Evolutionary conservation across 2,888 invertebrate species (phyloP), one percentile per base, ranked within the genome.

Genomic region (Chymomyza caudatula): DNA sequence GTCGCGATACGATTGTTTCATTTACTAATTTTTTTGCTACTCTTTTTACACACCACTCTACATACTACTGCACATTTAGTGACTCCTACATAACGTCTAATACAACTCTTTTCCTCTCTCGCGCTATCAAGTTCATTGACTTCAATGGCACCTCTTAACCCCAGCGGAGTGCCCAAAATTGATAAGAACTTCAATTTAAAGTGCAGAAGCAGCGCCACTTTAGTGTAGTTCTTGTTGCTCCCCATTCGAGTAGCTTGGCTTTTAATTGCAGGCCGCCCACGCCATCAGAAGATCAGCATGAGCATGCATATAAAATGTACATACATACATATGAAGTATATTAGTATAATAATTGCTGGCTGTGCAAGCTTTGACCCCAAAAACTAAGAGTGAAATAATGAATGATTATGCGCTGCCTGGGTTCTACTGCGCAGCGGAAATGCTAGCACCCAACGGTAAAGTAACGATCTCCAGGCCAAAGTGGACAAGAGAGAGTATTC

Each of bases 281-380:
- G 29, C n/a, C 66, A 52, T 17, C 52, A 42, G 58, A 58, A n/a
- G 53, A 52, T 25, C 37, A 52, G 13, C 49, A 37, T 53, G 62
- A 29, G 51, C 49, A n/a, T 61, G 60, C 55, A 52, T 65, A 51
- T 57, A 62, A 70, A 76, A 76, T 76, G 61, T 55, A 60, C 69
- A 71, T 58, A 58, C 74, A 74, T 67, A 61, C 65, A 37, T 37
- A 37, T 29, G 3, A 25, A 25, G 61, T 72, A 59, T 58, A 60
- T 56, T 63, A 65, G 69, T 53, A 20, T 13, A 17, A 17, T 51
- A 6, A 17, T 11, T 51, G 51, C 49, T 49, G 49, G 15, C 3
- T 11, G 29, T 37, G 29, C 20, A 17, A 66, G 78, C 67, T 76
- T 65, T 76, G 76, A 78, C 78, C 76, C 63, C 78, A 76, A 73